Evolutionary conservation across 1,140 invertebrate species (phyloP).

Genomic region (Drosophila tani): DNA sequence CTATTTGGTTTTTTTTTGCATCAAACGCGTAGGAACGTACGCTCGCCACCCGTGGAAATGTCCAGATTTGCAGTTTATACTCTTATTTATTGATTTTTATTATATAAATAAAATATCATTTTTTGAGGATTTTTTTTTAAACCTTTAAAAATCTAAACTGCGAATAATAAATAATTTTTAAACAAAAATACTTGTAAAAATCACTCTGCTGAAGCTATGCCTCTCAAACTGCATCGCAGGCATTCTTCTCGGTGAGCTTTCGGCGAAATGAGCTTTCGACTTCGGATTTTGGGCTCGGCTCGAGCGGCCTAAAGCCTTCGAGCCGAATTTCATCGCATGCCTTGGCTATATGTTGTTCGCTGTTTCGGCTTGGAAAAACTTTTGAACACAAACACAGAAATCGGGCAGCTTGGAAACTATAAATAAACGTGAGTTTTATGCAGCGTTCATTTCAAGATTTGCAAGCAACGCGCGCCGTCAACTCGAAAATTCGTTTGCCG

Average conservation of each 20-base stretch:
- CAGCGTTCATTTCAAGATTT: slow-evolving; percentile 83
- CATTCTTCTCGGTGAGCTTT: slow-evolving; percentile 47
- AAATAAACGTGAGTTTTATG: slow-evolving; percentile 81
- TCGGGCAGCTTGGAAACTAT: slow-evolving; percentile 73
- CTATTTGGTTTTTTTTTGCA: too few relatives aligned
- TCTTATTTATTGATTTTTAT: too few relatives aligned
- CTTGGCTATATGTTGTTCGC: slow-evolving; percentile 12
- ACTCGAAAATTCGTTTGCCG: slow-evolving; percentile 45
- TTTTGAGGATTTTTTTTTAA: too few relatives aligned
- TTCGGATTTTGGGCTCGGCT: slow-evolving; percentile 32
- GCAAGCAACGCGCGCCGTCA: slow-evolving; percentile 72
- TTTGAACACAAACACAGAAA: slow-evolving; percentile 47
- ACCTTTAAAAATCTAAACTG: too few relatives aligned
- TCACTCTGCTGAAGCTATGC: background rate
- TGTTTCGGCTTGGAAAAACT: slow-evolving; percentile 70
- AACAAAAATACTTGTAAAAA: background rate
- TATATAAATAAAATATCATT: too few relatives aligned
- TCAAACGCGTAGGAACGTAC: too few relatives aligned
- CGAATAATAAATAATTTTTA: background rate
- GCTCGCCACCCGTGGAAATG: too few relatives aligned
- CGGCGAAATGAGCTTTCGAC: slow-evolving; percentile 40
- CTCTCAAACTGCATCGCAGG: slow-evolving; percentile 44
- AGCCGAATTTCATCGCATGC: slow-evolving; percentile 32
- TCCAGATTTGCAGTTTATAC: too few relatives aligned
- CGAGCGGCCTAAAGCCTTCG: slow-evolving; percentile 69